These are phyloP conservation scores for Chaetura pelagica DNA, from an alignment of 2,113 vertebrate species.

Conservation along the genomic window DNA sequence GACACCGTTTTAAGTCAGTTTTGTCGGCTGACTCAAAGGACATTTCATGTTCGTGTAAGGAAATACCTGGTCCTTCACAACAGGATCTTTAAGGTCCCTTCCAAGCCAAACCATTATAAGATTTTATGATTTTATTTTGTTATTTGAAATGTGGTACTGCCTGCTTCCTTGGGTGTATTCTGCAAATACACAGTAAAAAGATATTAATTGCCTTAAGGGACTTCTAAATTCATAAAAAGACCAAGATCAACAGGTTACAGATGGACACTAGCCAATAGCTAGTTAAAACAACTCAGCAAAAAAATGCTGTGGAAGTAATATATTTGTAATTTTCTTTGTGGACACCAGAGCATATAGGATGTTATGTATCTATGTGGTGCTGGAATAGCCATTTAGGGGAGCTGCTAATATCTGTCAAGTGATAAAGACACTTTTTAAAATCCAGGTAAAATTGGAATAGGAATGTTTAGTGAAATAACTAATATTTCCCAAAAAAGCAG, in stretches of 20 bases:
- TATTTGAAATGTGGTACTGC: not conserved
- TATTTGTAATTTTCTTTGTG: not conserved
- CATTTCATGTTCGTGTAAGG: no score
- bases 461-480: not conserved
- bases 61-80: no score
- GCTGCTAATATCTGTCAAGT: not conserved
- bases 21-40: no score
- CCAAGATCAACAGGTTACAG: not conserved
- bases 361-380: not conserved
- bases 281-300: not conserved
- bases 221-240: not conserved
- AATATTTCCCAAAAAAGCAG: not conserved
- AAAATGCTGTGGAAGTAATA: not conserved
- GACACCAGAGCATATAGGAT: not conserved
- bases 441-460: not conserved
- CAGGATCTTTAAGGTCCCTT: no score
- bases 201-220: not conserved
- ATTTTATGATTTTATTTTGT: not conserved
- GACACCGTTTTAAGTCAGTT: no score
- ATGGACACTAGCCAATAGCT: not conserved
- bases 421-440: not conserved
- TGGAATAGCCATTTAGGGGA: not conserved
- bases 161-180: fast-evolving
- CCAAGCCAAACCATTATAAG: no score
- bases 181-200: not conserved